A percentile compares a stretch with the other conserved stretches of the same genome.
These are phyloP conservation scores for Drosophila kurseongensis DNA, from an alignment of 1,140 invertebrate species.

Conservation along the genomic window DNA sequence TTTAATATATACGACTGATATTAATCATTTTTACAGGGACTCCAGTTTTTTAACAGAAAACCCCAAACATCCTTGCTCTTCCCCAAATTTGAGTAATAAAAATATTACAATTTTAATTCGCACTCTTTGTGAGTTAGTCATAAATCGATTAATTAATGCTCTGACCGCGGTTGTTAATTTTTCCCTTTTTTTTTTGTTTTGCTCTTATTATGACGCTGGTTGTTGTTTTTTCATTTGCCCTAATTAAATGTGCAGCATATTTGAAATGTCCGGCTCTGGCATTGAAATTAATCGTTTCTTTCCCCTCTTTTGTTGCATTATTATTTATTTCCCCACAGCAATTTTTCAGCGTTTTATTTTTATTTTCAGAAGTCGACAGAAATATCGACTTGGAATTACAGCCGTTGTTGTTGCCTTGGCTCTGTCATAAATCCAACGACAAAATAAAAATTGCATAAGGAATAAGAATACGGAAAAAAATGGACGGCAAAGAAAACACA, in stretches of 20 bases:
- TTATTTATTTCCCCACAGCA: conserved; percentile 15
- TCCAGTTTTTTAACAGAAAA: conserved; percentile 8
- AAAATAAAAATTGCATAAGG: conserved; percentile 47
- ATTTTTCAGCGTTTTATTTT: conserved; percentile 18
- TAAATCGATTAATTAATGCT: conserved; percentile 64
- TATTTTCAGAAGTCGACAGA: conserved; percentile 23
- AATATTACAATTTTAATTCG: conserved; percentile 26
- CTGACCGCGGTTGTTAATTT: conserved; percentile 26
- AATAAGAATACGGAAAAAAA: conserved; percentile 41
- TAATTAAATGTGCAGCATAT: conserved; percentile 68
- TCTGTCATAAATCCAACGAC: conserved; percentile 50
- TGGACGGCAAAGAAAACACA: conserved; percentile 15
- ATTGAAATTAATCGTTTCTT: conserved; percentile 53
- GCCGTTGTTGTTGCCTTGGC: conserved; percentile 3
- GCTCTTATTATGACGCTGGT: too few relatives aligned
- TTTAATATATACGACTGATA: too few relatives aligned
- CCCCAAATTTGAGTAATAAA: conserved; percentile 31
- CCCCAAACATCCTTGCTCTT: neutral
- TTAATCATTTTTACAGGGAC: neutral
- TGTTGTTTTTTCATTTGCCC: conserved; percentile 13
- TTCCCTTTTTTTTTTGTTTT: neutral
- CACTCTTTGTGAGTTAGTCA: conserved; percentile 30
- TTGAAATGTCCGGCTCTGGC: conserved; percentile 47
- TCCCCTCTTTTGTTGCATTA: conserved; percentile 10
- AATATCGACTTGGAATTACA: conserved; percentile 45